phyloP scores from a whole-genome alignment of 1,140 invertebrate genomes.

The Hycleus cichorii region DNA sequence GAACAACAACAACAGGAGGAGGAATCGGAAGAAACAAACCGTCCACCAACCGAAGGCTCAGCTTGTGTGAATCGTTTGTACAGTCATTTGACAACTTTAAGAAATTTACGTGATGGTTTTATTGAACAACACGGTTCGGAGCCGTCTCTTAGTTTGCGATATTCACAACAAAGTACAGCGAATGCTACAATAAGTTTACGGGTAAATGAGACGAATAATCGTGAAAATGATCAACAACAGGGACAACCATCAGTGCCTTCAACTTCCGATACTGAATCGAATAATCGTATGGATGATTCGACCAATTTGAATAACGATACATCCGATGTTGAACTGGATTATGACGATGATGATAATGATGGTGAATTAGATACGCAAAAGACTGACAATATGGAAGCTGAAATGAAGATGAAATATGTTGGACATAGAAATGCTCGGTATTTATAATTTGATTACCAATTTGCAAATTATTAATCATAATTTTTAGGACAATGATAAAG shows the following conservation, averaged over 20 bases:
- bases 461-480: too few relatives aligned
- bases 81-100: slow-evolving; percentile 32
- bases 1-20: neutral
- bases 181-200: slow-evolving; percentile 38
- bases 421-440: slow-evolving; percentile 80
- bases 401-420: slow-evolving; percentile 62
- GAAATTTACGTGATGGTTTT: slow-evolving; percentile 37
- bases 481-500: slow-evolving; percentile 75
- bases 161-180: slow-evolving; percentile 38
- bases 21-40: slow-evolving; percentile 6
- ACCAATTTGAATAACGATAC: neutral
- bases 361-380: slow-evolving; percentile 12
- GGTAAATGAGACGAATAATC: slow-evolving; percentile 20
- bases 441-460: neutral
- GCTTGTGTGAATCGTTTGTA: slow-evolving; percentile 31
- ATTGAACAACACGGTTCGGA: slow-evolving; percentile 39
- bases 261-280: slow-evolving; percentile 6
- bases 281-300: neutral
- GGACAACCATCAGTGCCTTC: slow-evolving; percentile 6
- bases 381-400: slow-evolving; percentile 35
- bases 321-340: slow-evolving; percentile 28
- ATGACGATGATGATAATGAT: slow-evolving; percentile 23
- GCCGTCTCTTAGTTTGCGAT: slow-evolving; percentile 38
- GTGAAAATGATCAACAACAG: slow-evolving; percentile 10
- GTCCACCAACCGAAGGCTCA: slow-evolving; percentile 3